Evolutionary conservation across 2,797 vertebrate genomes (phyloP), one percentile per base, ranked within the genome.

Genomic region (Alcedo atthis): DNA sequence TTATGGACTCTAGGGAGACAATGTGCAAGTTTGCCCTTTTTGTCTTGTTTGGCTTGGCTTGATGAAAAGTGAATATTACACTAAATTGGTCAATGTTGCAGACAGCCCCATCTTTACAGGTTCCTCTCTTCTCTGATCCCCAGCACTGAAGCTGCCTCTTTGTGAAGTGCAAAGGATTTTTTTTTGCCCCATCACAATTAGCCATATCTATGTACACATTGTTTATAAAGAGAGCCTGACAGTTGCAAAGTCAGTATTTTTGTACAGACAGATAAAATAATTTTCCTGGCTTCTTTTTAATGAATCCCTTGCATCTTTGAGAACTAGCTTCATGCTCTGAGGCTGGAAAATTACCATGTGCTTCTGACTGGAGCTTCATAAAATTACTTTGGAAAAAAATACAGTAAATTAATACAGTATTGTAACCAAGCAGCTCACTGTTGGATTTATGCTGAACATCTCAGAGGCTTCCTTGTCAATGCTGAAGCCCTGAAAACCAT

Each of bases 311-410:
- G 15, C 18, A 85, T 87, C 64, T 76, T 62, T 78, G 78, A 87
- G 68, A 77, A 88, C 24, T 75, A 79, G 28, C 46, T 88, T 87
- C 73, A 66, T 67, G 28, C 46, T 91, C 42, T 83, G 73, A 89
- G 59, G 32, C 57, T 89, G 80, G 69, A 83, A 95, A 95, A 94
- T 51, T 55, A 68, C 55, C 35, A 57, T 94, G 45, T 16, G 40
- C 32, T 58, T 88, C 76, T 82, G 61, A 53, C 28, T 43, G 26
- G 58, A 46, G 68, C 93, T 85, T 85, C 35, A 71, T 90, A 83
- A 93, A 89, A 88, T 54, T 91, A 90, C 66, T 84, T 84, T 70
- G 77, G 68, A 37, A 71, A 87, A 87, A 95, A 80, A 40, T 57
- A 83, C 51, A 77, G 16, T 74, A 62, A 85, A 78, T 91, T 83